These are phyloP conservation scores for Drosophila sucinea DNA, from an alignment of 1,140 invertebrate species.

Conservation along the genomic window DNA sequence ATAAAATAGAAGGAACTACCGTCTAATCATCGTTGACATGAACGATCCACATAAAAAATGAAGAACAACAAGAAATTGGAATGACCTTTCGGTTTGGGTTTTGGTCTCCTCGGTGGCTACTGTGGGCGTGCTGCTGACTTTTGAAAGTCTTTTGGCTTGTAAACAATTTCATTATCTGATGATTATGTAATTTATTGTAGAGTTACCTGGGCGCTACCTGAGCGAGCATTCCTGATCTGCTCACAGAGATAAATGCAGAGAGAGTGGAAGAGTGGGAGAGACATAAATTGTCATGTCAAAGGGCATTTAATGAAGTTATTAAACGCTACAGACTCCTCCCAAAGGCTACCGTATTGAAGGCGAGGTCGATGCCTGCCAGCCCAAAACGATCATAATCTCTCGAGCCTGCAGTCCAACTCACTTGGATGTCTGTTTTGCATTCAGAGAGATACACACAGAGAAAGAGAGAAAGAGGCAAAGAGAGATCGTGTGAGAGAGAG, in stretches of 20 bases:
- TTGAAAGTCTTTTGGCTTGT: slow-evolving; percentile 55
- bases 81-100: slow-evolving; percentile 45
- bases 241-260: slow-evolving; percentile 24
- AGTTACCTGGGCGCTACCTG: slow-evolving; percentile 48
- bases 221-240: slow-evolving; percentile 50
- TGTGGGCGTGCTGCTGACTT: slow-evolving; percentile 58
- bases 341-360: slow-evolving; percentile 44
- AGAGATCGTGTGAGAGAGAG: neutral
- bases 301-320: slow-evolving; percentile 82
- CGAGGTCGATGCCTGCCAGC: slow-evolving; percentile 27
- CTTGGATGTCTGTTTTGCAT: slow-evolving; percentile 51
- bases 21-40: slow-evolving; percentile 53
- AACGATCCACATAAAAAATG: slow-evolving; percentile 31
- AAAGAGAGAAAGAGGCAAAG: neutral
- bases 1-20: slow-evolving; percentile 37
- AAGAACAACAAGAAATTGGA: slow-evolving; percentile 27
- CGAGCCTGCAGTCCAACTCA: slow-evolving; percentile 2
- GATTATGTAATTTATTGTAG: slow-evolving; percentile 73
- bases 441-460: neutral
- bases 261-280: slow-evolving; percentile 14
- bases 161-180: slow-evolving; percentile 79
- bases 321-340: slow-evolving; percentile 53
- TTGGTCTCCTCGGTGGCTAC: slow-evolving; percentile 46
- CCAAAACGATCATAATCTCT: slow-evolving; percentile 66
- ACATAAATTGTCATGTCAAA: slow-evolving; percentile 68